Conservation (phyloP, 2,888 invertebrate genomes). For the Platycnemis pennipes region DNA sequence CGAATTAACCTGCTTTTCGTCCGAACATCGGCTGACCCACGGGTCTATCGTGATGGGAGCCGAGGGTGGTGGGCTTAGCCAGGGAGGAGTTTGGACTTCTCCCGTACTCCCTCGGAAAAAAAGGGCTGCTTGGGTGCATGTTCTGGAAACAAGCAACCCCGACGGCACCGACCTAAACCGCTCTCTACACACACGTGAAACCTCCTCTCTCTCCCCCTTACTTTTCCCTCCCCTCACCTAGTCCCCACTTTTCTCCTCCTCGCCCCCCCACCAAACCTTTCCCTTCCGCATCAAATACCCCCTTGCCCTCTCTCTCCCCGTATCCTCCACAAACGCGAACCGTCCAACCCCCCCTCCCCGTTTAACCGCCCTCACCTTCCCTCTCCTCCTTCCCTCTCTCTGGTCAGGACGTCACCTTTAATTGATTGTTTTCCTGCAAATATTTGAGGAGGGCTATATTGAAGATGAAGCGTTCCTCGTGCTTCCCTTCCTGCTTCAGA, state of each 20-base stretch:
- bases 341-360: neutral
- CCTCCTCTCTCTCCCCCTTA: too few relatives aligned
- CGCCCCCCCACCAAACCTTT: neutral
- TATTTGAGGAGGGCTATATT: conserved; percentile 65
- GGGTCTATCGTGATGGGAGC: conserved; percentile 11
- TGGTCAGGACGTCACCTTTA: conserved; percentile 64
- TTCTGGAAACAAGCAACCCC: conserved; percentile 54
- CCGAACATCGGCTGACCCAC: conserved; percentile 39
- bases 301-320: neutral
- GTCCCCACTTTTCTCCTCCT: neutral
- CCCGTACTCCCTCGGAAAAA: neutral
- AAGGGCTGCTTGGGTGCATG: conserved; percentile 45
- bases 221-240: neutral
- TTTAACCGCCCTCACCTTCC: neutral
- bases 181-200: neutral
- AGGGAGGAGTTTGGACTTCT: neutral
- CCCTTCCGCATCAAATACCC: conserved; percentile 18
- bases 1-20: conserved; percentile 64
- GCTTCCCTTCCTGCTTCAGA: neutral
- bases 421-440: conserved; percentile 67
- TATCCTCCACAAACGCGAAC: neutral
- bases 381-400: neutral
- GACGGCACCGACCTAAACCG: conserved; percentile 51
- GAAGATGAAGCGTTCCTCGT: conserved; percentile 54
- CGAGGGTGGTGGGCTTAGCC: neutral